Conservation (phyloP, 2,113 vertebrate species). For the Azemiops feae region DNA sequence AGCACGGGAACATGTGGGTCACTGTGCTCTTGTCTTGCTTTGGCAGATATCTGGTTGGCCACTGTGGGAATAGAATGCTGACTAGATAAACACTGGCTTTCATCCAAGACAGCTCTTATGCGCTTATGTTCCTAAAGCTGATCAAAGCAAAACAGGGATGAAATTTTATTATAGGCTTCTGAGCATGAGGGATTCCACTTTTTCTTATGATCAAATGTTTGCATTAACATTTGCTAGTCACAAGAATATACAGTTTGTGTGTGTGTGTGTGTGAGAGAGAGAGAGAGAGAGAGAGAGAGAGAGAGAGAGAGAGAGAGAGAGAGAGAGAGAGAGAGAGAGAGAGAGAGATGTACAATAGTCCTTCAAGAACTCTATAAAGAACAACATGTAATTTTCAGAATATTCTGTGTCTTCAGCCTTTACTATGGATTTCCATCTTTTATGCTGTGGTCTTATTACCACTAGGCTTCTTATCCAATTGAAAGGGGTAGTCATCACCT, state of each 20-base stretch:
- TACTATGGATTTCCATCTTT: background rate
- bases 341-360: background rate
- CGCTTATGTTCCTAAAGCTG: background rate
- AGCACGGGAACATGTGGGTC: background rate
- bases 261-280: no score
- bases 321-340: no score
- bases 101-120: background rate
- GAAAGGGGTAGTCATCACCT: background rate
- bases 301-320: no score
- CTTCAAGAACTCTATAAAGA: background rate
- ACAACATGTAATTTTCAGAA: background rate
- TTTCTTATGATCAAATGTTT: background rate
- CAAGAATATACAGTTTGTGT: background rate
- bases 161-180: slow-evolving; percentile 29
- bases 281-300: no score
- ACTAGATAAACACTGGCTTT: background rate
- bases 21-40: background rate
- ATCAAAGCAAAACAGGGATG: slow-evolving; percentile 18
- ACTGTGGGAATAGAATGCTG: background rate
- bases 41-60: background rate
- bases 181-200: slow-evolving; percentile 17
- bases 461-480: background rate
- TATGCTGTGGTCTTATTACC: background rate
- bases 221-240: background rate
- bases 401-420: background rate